These are phyloP conservation scores for Microcebus griseorufus DNA, from an alignment of 2,113 vertebrate species.

Conservation along the genomic window DNA sequence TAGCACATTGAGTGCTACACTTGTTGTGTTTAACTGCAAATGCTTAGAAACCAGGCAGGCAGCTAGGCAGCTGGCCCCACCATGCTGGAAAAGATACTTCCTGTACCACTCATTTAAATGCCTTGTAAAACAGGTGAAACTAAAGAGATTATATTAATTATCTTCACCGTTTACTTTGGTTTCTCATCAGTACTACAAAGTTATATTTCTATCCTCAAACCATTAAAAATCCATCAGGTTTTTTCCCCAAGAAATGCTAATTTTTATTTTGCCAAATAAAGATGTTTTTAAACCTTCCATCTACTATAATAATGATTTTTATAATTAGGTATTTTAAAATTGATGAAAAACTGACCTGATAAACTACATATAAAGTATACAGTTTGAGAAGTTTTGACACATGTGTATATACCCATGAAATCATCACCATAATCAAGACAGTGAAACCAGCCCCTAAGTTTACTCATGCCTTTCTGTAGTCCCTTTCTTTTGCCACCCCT, in stretches of 20 bases:
- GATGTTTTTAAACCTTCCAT: neutral
- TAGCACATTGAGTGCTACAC: neutral
- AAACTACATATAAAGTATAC: neutral
- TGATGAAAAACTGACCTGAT: neutral
- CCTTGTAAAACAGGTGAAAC: neutral
- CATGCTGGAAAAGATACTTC: neutral
- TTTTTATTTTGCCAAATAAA: neutral
- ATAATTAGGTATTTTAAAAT: neutral
- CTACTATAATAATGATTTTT: neutral
- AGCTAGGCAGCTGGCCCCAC: neutral
- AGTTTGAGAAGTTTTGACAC: neutral
- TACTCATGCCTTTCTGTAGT: neutral
- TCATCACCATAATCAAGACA: neutral
- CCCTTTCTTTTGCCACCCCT: neutral
- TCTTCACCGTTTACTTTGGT: neutral
- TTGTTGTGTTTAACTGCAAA: neutral
- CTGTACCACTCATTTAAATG: conserved; percentile 33
- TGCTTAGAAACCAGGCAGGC: neutral
- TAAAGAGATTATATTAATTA: neutral
- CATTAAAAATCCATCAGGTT: conserved; percentile 5
- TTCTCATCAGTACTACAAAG: neutral
- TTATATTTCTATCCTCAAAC: neutral
- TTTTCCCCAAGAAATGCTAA: neutral
- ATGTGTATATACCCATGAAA: neutral
- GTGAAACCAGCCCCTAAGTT: neutral